phyloP scores from a whole-genome alignment of 2,797 vertebrate species.

The Megaceryle alcyon region DNA sequence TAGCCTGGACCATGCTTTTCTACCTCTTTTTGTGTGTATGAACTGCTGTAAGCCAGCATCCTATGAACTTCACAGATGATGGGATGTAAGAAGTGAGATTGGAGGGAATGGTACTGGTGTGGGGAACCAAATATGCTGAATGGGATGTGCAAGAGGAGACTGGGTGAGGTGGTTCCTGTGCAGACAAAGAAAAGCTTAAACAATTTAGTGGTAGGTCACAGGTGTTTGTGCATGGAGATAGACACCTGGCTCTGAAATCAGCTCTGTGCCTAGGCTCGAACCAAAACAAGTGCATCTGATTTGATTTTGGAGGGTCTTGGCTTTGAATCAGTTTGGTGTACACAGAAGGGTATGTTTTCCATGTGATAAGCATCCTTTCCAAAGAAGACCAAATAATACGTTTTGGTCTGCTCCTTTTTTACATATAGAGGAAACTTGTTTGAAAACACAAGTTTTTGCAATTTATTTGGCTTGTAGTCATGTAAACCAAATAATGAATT shows the following conservation, averaged over 20 bases:
- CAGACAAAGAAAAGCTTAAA: neutral
- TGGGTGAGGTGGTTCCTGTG: neutral
- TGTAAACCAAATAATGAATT: neutral
- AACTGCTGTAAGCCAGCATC: neutral
- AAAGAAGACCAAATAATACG: neutral
- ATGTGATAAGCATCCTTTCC: neutral
- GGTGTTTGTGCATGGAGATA: neutral
- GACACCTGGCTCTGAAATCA: neutral
- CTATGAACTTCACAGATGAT: neutral
- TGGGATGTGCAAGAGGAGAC: accelerated
- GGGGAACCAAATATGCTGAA: accelerated
- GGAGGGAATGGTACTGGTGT: neutral
- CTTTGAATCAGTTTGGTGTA: neutral
- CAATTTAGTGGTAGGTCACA: neutral
- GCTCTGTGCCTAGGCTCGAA: neutral
- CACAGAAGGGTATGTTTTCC: neutral
- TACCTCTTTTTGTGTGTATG: accelerated
- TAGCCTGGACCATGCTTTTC: neutral
- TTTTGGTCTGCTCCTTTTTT: neutral
- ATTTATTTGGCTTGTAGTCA: neutral
- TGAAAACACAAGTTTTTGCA: neutral
- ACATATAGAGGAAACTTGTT: neutral
- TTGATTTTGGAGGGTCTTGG: neutral
- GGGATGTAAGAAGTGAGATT: neutral
- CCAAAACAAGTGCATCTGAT: neutral